Conservation (phyloP, 2,113 vertebrate genomes). For the Callocephalon fimbriatum region DNA sequence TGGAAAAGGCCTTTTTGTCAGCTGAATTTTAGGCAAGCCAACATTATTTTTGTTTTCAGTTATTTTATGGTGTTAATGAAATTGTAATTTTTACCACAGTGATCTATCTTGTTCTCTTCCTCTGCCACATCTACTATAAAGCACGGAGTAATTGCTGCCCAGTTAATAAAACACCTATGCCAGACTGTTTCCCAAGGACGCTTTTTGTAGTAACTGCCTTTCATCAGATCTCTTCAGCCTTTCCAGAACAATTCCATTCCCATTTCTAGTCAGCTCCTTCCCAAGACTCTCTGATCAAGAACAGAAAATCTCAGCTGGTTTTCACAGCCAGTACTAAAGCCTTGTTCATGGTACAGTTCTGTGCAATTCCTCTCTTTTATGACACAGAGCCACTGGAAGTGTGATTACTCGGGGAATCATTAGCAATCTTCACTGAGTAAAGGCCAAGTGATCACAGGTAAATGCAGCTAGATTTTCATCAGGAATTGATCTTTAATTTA, state of each 20-base stretch:
- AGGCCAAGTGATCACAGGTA: background rate
- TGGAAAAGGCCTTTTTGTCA: background rate
- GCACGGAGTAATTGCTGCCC: background rate
- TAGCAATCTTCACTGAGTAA: background rate
- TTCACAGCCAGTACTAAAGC: background rate
- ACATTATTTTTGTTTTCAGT: background rate
- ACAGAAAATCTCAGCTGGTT: background rate
- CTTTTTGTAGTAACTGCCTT: background rate
- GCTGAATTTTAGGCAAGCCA: background rate
- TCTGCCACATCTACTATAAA: background rate
- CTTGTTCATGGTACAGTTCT: background rate
- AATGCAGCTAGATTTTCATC: background rate
- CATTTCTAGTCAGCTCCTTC: background rate
- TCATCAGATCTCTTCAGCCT: background rate
- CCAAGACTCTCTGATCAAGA: background rate
- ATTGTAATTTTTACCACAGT: background rate
- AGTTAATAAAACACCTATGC: background rate
- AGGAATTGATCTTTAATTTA: background rate
- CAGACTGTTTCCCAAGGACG: background rate
- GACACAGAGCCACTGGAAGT: accelerated
- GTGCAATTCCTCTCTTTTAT: background rate
- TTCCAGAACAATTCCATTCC: background rate
- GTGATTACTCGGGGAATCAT: background rate
- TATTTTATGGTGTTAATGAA: background rate
- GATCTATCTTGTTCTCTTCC: background rate